These are phyloP conservation scores for Arothron firmamentum DNA, from an alignment of 2,113 vertebrate species.

Conservation along the genomic window DNA sequence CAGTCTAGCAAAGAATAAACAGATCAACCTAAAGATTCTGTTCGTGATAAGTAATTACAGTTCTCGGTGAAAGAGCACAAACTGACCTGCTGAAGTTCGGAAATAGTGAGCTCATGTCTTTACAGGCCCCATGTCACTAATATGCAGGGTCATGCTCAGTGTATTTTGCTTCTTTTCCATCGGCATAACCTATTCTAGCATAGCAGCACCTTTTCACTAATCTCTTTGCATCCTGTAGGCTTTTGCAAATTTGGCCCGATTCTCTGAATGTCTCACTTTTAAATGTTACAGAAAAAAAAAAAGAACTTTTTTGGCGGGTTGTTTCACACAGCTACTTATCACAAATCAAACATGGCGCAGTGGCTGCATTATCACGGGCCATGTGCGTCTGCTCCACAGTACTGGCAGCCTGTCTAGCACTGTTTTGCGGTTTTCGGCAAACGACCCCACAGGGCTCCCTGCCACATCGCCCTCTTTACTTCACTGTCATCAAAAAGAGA, in stretches of 20 bases:
- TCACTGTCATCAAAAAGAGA: constrained; percentile 7
- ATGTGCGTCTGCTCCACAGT: constrained; percentile 7
- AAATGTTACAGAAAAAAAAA: constrained; percentile 23
- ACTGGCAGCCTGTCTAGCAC: constrained; percentile 1
- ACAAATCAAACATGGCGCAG: constrained; percentile 2
- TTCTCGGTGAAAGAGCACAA: not conserved
- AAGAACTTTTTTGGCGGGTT: constrained; percentile 12
- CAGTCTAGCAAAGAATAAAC: no score
- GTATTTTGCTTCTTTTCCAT: constrained; percentile 36
- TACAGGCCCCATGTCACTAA: constrained; percentile 1
- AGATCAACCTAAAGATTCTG: no score
- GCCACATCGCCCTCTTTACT: constrained; percentile 7
- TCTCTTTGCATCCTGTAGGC: constrained; percentile 14
- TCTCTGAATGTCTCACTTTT: constrained; percentile 12
- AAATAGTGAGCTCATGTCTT: constrained; percentile 9
- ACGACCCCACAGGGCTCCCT: constrained; percentile 8
- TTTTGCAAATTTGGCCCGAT: constrained; percentile 12
- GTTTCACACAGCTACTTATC: constrained; percentile 20
- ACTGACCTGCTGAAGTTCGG: not conserved
- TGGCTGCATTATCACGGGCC: constrained; percentile 1
- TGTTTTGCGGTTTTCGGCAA: constrained; percentile 9
- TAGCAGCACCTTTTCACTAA: constrained; percentile 27
- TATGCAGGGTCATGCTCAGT: constrained; percentile 37
- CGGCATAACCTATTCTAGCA: constrained; percentile 23
- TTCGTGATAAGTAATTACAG: not conserved